phyloP scores from a whole-genome alignment of 2,797 vertebrate species.

The Arctocebus calabarensis region DNA sequence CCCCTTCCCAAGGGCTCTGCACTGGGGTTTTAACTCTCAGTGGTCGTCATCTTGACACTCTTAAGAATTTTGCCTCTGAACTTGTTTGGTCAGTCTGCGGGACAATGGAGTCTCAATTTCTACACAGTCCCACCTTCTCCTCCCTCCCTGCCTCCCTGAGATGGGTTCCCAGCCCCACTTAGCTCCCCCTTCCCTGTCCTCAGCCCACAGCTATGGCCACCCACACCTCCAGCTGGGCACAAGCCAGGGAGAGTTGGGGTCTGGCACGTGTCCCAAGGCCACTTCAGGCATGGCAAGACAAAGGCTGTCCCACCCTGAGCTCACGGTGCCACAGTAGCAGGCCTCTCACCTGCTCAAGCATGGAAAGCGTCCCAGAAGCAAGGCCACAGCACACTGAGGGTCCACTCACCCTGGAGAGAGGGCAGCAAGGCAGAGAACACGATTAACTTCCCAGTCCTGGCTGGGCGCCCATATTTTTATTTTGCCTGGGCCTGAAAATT shows the following conservation, averaged over 20 bases:
- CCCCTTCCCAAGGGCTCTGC: neutral
- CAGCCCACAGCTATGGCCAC: neutral
- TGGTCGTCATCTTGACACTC: neutral
- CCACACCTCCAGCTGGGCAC: neutral
- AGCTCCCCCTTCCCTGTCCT: neutral
- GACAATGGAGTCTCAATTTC: neutral
- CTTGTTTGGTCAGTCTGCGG: neutral
- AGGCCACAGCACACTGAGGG: fast-evolving
- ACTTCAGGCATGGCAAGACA: neutral
- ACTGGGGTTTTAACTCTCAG: neutral
- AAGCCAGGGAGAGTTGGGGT: neutral
- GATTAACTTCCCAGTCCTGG: neutral
- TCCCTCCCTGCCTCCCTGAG: neutral
- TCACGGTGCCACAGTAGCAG: neutral
- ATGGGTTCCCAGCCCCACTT: neutral
- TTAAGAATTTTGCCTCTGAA: neutral
- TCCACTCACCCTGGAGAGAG: neutral
- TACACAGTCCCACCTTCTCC: fast-evolving
- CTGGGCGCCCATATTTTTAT: neutral
- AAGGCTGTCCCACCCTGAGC: neutral
- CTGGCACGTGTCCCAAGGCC: fast-evolving
- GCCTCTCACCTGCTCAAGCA: neutral
- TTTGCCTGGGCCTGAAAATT: neutral
- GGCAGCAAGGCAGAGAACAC: no score
- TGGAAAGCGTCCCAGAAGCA: neutral